Evolutionary conservation across 2,888 invertebrate species (phyloP), one percentile per base, ranked within the genome.

Genomic region (Eupithecia centaureata): DNA sequence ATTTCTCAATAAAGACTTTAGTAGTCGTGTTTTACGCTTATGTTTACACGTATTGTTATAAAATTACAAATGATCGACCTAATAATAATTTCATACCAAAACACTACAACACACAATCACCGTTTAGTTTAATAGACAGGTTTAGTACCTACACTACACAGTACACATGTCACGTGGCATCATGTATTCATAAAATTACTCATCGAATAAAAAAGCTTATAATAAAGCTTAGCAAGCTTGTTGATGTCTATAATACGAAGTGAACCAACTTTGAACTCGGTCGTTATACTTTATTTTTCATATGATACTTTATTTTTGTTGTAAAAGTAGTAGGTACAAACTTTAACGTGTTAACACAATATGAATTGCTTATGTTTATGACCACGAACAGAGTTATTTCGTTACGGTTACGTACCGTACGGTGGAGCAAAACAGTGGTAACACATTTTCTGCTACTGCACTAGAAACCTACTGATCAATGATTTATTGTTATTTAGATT

Each of bases 371-470:
- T 7, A 42, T 42, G 18, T 18, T 42, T 10, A 42, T 22, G 22
- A 47, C 1, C 10, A 47, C 47, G 47, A 22, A n/a, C n/a, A n/a
- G 22, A 47, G 18, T 2, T 22, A 10, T 22, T 42, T 47, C 10
- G 47, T 47, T 22, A 10, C 47, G 47, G 47, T 47, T 47, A 47
- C 47, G 22, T 47, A n/a, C n/a, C n/a, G n/a, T n/a, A n/a, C n/a
- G n/a, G n/a, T 42, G 10, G 7, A 22, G 12, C 18, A 10, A 12
- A 18, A 0, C 47, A 8, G 42, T 5, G 8, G 18, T 12, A 47
- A 22, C 10, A 12, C 22, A 1, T 4, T 22, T 47, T 12, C 22
- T 47, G 47, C 47, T 10, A 22, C 22, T 22, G 47, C 22, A 47
- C 47, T 22, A 47, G 47, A 47, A 47, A 47, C 47, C 47, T 47